A percentile compares a stretch with the other conserved stretches of the same genome.
These are phyloP conservation scores for Camelus bactrianus DNA, from an alignment of 2,113 vertebrate species.

Conservation along the genomic window DNA sequence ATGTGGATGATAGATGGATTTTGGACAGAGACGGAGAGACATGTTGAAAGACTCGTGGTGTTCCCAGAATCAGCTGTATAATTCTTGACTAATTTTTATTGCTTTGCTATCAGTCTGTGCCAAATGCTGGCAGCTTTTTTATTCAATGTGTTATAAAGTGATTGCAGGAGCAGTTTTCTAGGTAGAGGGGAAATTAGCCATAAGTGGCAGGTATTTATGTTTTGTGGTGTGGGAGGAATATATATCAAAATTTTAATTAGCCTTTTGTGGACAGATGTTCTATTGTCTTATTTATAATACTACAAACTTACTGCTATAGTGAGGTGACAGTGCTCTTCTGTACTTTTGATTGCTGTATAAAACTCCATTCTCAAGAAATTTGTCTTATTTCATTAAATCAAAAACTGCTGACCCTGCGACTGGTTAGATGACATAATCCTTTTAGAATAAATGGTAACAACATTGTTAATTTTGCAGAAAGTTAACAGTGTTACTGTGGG, in stretches of 20 bases:
- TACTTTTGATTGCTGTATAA: neutral
- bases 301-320: conserved; percentile 22
- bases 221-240: neutral
- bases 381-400: conserved; percentile 13
- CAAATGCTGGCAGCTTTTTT: conserved; percentile 22
- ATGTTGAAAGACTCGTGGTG: conserved; percentile 57
- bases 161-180: conserved; percentile 15
- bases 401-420: neutral
- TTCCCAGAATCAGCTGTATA: conserved; percentile 38
- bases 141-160: conserved; percentile 1
- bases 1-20: conserved; percentile 54
- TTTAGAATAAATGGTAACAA: neutral
- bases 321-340: neutral
- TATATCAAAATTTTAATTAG: conserved; percentile 53
- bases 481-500: neutral
- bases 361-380: conserved; percentile 21
- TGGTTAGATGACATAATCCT: conserved; percentile 7
- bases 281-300: conserved; percentile 54
- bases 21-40: conserved; percentile 48
- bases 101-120: conserved; percentile 38
- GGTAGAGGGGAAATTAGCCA: neutral
- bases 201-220: neutral
- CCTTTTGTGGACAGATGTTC: conserved; percentile 47
- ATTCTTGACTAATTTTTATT: conserved; percentile 67
- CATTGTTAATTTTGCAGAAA: conserved; percentile 15